Evolutionary conservation across 2,797 vertebrate species (phyloP).

Genomic region (Cyclura pinguis): DNA sequence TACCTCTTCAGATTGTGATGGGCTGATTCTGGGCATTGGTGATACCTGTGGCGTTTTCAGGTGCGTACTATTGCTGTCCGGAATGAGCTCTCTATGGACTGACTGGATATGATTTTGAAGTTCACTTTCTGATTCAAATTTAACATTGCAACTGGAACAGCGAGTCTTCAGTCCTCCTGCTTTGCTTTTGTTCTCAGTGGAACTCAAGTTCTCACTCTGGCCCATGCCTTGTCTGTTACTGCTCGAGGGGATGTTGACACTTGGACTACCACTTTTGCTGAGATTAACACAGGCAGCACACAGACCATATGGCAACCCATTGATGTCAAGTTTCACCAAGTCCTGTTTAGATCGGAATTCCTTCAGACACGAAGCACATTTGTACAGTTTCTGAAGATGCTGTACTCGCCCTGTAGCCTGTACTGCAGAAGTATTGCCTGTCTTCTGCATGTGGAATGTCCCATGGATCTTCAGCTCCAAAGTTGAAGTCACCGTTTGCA

Average conservation of each 20-base stretch:
- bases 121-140: conserved; percentile 97
- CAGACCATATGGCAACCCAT: conserved; percentile 95
- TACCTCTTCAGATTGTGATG: conserved; percentile 98
- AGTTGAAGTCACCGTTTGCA: conserved; percentile 99
- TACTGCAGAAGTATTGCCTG: conserved; percentile 85
- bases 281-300: conserved; percentile 92
- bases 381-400: conserved; percentile 89
- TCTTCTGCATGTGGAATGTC: conserved; percentile 99
- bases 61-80: conserved; percentile 89
- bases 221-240: conserved; percentile 82
- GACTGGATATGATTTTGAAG: conserved; percentile 95
- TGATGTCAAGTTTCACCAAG: conserved; percentile 97
- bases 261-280: conserved; percentile 90
- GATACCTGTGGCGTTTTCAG: conserved; percentile 97
- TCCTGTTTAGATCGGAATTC: conserved; percentile 97
- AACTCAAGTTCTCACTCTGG: conserved; percentile 91
- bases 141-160: conserved; percentile 98
- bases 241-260: conserved; percentile 79
- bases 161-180: conserved; percentile 90
- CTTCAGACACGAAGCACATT: conserved; percentile 97
- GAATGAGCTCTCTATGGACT: conserved; percentile 91
- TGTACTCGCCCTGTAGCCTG: conserved; percentile 83
- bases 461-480: conserved; percentile 99
- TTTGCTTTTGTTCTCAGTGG: conserved; percentile 91
- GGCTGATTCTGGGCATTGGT: conserved; percentile 97